Conservation (phyloP, 2,888 invertebrate species). For the Polydrusus tereticollis region DNA sequence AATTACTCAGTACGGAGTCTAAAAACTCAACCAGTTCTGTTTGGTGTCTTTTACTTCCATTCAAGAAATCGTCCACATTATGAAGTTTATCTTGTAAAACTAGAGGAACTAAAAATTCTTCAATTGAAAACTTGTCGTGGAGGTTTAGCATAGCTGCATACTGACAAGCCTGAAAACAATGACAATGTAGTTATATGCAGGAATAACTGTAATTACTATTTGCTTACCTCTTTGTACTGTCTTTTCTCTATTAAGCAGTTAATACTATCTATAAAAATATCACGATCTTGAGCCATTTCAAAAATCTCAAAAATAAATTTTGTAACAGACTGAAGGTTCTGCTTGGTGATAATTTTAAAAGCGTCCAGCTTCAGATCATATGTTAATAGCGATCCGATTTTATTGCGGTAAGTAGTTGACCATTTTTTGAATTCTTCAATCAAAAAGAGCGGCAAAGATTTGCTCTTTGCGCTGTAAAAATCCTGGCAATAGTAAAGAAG, state of each 20-base stretch:
- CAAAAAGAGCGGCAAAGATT: conserved; percentile 74
- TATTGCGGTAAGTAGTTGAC: conserved; percentile 64
- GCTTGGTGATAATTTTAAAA: conserved; percentile 78
- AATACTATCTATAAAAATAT: conserved; percentile 74
- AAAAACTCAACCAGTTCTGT: conserved; percentile 76
- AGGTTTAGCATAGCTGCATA: conserved; percentile 77
- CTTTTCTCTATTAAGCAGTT: conserved; percentile 71
- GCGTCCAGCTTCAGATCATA: conserved; percentile 77
- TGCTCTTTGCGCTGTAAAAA: conserved; percentile 74
- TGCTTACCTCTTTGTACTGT: conserved; percentile 76
- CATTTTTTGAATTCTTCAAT: conserved; percentile 74
- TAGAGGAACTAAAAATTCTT: conserved; percentile 82
- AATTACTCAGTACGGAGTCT: conserved; percentile 77
- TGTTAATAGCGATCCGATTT: conserved; percentile 68
- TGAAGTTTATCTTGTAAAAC: conserved; percentile 85
- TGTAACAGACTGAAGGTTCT: conserved; percentile 75
- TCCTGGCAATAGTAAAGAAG: conserved; percentile 75
- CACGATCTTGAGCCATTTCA: conserved; percentile 73
- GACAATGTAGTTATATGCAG: too few relatives aligned
- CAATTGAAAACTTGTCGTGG: conserved; percentile 76
- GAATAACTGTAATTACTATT: too few relatives aligned
- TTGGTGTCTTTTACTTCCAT: conserved; percentile 76
- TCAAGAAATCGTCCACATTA: conserved; percentile 82
- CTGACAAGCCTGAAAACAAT: conserved; percentile 77
- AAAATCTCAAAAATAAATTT: conserved; percentile 76